A percentile compares a stretch with the other conserved stretches of the same genome.
phyloP scores from a whole-genome alignment of 2,113 vertebrate species.

The Atherinomorus stipes region DNA sequence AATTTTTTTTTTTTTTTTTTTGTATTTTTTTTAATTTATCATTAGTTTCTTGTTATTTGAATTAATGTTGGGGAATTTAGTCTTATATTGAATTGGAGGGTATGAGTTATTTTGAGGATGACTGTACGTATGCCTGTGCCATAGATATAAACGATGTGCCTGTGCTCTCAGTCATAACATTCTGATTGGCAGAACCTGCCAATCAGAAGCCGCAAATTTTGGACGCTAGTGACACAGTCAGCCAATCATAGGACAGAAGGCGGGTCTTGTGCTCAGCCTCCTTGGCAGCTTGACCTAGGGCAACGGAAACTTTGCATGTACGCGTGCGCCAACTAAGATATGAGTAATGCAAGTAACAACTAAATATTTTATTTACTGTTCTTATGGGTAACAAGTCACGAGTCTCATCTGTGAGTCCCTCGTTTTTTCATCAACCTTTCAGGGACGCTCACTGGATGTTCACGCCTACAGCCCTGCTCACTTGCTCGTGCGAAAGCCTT shows the following conservation, averaged over 20 bases:
- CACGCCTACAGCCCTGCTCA: constrained; percentile 54
- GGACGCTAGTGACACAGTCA: neutral
- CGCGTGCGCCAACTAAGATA: neutral
- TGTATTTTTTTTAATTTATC: too few relatives aligned
- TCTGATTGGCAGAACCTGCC: constrained; percentile 17
- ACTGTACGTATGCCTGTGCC: too few relatives aligned
- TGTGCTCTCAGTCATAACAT: constrained; percentile 11
- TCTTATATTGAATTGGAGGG: too few relatives aligned
- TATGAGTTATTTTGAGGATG: too few relatives aligned
- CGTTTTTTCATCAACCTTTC: neutral
- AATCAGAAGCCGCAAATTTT: constrained; percentile 33
- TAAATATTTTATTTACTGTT: neutral
- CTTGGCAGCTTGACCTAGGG: neutral
- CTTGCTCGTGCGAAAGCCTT: constrained; percentile 75
- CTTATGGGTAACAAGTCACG: neutral
- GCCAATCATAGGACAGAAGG: constrained; percentile 52
- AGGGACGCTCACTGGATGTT: constrained; percentile 30
- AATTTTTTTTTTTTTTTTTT: too few relatives aligned
- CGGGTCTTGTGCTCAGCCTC: constrained; percentile 9
- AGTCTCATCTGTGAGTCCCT: neutral
- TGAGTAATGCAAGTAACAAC: neutral
- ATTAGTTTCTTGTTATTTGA: too few relatives aligned
- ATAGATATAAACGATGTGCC: too few relatives aligned
- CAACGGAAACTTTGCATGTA: neutral
- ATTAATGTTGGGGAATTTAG: too few relatives aligned